Evolutionary conservation across 2,888 invertebrate genomes (phyloP).

Genomic region (Caenorhabditis sp.): DNA sequence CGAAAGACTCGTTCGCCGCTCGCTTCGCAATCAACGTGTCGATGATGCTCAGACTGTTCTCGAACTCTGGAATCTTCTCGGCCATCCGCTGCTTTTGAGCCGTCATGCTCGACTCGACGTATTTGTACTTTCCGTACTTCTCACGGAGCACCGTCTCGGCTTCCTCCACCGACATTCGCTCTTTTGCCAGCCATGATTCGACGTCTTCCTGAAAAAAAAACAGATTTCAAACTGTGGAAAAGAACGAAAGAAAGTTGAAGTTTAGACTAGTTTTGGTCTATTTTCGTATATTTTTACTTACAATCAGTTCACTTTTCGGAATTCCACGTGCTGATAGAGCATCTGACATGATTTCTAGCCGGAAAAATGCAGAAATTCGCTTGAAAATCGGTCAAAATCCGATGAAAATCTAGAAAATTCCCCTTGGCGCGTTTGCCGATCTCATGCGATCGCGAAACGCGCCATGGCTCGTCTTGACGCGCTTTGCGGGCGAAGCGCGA

Average conservation of each 20-base stretch:
- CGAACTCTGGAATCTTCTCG: conserved; percentile 76
- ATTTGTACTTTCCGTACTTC: conserved; percentile 75
- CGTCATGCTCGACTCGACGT: conserved; percentile 69
- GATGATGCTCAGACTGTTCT: conserved; percentile 88
- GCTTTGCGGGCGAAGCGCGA: not conserved
- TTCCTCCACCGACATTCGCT: conserved; percentile 69
- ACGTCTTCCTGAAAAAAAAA: conserved; percentile 74
- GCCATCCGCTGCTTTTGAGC: conserved; percentile 62
- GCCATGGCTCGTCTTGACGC: conserved; percentile 13
- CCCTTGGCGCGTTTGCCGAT: conserved; percentile 16
- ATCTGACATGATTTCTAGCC: conserved; percentile 39
- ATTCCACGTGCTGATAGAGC: conserved; percentile 52
- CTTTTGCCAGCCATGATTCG: conserved; percentile 66
- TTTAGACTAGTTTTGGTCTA: not conserved
- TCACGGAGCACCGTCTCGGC: conserved; percentile 71
- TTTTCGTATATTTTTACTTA: conserved; percentile 29
- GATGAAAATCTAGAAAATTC: conserved; percentile 47
- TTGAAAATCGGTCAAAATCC: conserved; percentile 18
- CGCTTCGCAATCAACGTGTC: conserved; percentile 87
- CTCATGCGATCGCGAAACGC: not conserved
- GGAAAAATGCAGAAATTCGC: not conserved
- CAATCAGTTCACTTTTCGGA: conserved; percentile 57
- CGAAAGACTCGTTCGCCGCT: conserved; percentile 70
- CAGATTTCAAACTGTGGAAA: too few species aligned
- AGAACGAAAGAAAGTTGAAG: not conserved